Base-by-base conservation (phyloP, 2,113 vertebrate species). In the Machaerirhynchus nigripectus region DNA sequence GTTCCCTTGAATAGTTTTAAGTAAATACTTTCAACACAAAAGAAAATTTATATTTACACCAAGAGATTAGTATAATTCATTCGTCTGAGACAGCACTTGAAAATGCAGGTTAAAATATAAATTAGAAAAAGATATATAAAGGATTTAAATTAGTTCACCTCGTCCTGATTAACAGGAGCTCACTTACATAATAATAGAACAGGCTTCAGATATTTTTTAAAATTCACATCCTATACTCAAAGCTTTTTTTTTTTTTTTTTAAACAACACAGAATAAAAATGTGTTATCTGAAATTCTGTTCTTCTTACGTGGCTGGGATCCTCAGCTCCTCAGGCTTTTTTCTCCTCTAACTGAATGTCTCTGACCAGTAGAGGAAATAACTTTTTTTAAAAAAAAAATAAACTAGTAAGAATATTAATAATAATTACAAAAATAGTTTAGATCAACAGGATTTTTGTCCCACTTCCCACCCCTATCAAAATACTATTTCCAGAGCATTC, bases 41-140 rank as follows among this genome's bases (percentile, higher is more conserved):
- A 70, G 33, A 93, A 89, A 88, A 90, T 85, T 44, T 55, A 87
- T 64, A 67, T 86, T 95, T 95, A 91, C 19, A 89, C 39, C 30
- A 42, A 71, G 18, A 33, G 46, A 56, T 86, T 35, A 93, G 18
- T 50, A 71, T 13, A 84, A 93, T 37, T 74, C 13, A 81, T 63
- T 91, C 15, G 65, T 50, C 18, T 82, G 28, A 93, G 69, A 90
- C 0, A 77, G 44, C 16, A 63, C 23, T 55, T 93, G 13, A 94
- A 84, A 93, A 73, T 16, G 7, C 13, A 77, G 6, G 10, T 42
- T 86, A 80, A 91, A 89, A 80, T 24, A 40, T 23, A 55, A 77
- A 56, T 27, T 42, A n/a, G 42, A 1, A 9, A 39, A 52, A 22
- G 30, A 55, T 22, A 55, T 20, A 57, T 24, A 63, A 35, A 59